A percentile compares a stretch with the other conserved stretches of the same genome.
These are phyloP conservation scores for Chaitophorus viminalis DNA, from an alignment of 2,888 invertebrate genomes.

Conservation along the genomic window DNA sequence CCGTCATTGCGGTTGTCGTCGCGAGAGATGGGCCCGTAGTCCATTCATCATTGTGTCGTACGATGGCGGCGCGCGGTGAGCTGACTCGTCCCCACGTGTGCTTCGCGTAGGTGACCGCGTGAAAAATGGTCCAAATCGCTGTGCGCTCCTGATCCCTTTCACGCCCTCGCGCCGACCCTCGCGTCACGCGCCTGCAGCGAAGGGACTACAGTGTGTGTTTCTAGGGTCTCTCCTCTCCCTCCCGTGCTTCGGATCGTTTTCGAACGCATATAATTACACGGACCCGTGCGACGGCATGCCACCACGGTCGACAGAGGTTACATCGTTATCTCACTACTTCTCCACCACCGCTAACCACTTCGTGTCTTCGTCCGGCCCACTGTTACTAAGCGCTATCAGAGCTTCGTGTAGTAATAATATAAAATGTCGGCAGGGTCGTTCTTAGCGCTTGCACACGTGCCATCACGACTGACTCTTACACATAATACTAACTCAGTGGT, in stretches of 20 bases:
- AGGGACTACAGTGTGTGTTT: background rate
- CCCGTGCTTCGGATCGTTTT: background rate
- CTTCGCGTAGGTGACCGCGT: slow-evolving; percentile 31
- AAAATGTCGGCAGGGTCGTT: too few relatives aligned
- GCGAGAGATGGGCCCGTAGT: background rate
- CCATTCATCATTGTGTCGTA: slow-evolving; percentile 47
- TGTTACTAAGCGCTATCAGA: background rate
- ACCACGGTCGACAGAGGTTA: background rate
- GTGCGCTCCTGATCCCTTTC: background rate
- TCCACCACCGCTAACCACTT: too few relatives aligned
- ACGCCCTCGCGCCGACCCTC: background rate
- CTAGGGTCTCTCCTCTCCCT: background rate
- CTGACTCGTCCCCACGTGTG: background rate
- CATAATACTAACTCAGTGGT: too few relatives aligned
- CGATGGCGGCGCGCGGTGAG: background rate
- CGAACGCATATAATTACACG: background rate
- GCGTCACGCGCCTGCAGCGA: background rate
- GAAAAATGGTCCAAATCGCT: slow-evolving; percentile 30
- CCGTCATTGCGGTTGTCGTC: background rate
- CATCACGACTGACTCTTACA: too few relatives aligned
- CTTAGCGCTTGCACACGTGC: too few relatives aligned
- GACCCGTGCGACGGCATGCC: background rate
- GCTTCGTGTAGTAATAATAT: background rate
- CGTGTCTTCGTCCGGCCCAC: background rate
- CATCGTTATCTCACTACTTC: too few relatives aligned